Percentiles rank a stretch among this genome's conserved stretches.
phyloP scores from a whole-genome alignment of 2,113 vertebrate genomes.

The Emydocephalus ijimae region DNA sequence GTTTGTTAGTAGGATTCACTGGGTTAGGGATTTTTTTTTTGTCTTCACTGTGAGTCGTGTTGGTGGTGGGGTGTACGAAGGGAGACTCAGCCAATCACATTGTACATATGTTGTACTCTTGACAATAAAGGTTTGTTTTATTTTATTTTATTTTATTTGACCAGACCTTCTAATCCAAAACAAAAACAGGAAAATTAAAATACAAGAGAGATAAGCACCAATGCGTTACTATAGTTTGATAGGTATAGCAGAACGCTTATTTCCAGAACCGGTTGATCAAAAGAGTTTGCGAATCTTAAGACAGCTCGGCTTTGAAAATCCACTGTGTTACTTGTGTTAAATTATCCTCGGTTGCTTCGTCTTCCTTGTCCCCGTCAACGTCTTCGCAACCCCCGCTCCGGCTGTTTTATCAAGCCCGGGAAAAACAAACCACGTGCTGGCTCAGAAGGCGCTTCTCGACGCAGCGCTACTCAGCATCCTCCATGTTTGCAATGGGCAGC shows the following conservation, averaged over 20 bases:
- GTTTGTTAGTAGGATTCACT: no score
- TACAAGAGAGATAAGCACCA: neutral
- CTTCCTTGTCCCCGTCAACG: neutral
- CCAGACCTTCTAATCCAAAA: neutral
- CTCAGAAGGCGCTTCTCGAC: neutral
- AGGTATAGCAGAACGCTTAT: neutral
- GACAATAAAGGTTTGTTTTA: no score
- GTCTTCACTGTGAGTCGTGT: no score
- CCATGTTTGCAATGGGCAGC: neutral
- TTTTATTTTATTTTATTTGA: no score
- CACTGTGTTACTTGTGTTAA: neutral
- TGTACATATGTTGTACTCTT: no score
- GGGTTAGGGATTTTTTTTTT: no score
- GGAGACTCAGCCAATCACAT: no score
- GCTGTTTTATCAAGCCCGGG: neutral
- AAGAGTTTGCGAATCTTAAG: neutral
- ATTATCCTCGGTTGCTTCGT: neutral
- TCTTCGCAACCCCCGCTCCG: neutral
- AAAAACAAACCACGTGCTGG: neutral
- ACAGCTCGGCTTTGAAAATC: neutral
- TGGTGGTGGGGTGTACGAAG: no score
- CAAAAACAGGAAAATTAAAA: neutral
- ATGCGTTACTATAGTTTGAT: neutral
- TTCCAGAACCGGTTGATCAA: neutral
- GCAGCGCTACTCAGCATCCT: accelerated